Conservation (phyloP, 2,113 vertebrate species). For the Sander vitreus region DNA sequence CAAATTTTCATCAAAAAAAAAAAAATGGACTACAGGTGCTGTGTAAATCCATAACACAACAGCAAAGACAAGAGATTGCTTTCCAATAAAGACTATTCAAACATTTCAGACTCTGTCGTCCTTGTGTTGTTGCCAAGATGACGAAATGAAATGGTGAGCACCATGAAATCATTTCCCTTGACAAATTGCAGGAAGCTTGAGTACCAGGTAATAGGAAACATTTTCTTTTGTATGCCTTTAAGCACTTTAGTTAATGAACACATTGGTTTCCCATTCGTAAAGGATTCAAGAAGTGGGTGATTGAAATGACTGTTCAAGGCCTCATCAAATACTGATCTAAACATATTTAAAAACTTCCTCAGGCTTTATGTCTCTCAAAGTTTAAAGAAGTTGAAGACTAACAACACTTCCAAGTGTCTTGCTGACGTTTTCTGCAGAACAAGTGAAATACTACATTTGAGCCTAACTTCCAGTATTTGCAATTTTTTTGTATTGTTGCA, state of each 20-base stretch:
- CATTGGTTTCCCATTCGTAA: conserved; percentile 36
- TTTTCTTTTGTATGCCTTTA: conserved; percentile 52
- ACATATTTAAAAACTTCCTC: background rate
- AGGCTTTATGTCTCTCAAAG: background rate
- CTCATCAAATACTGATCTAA: background rate
- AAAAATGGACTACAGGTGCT: conserved; percentile 2
- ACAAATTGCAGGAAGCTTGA: conserved; percentile 55
- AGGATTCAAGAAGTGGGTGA: conserved; percentile 17
- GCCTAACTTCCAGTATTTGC: background rate
- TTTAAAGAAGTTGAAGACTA: background rate
- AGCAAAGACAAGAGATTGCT: too few species aligned
- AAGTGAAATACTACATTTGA: background rate
- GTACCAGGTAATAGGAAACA: conserved; percentile 53
- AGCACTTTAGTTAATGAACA: conserved; percentile 41
- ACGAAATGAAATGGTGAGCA: conserved; percentile 7
- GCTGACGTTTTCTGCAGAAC: background rate
- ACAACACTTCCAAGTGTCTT: background rate
- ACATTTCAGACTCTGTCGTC: background rate
- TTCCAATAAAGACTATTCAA: background rate
- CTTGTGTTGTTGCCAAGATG: conserved; percentile 18
- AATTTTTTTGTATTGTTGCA: conserved; percentile 3
- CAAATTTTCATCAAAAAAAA: conserved; percentile 28
- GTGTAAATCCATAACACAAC: background rate
- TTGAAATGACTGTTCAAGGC: background rate
- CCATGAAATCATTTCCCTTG: conserved; percentile 25